phyloP scores from a whole-genome alignment of 2,113 vertebrate species.

The Dromaius novaehollandiae region DNA sequence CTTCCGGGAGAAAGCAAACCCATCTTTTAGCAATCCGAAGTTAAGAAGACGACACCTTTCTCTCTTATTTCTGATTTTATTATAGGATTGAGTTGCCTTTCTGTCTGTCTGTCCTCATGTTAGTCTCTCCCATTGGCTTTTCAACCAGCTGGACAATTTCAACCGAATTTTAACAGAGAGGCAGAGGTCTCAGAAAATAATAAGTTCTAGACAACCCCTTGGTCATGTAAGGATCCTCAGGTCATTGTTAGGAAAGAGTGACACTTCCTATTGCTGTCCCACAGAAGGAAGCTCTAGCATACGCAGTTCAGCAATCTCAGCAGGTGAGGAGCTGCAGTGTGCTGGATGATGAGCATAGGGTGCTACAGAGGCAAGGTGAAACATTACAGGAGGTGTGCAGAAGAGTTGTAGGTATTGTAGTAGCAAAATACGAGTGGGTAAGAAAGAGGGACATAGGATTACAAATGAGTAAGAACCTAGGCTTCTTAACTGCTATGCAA shows the following conservation, averaged over 20 bases:
- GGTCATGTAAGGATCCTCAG: neutral
- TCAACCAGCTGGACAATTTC: neutral
- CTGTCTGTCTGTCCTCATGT: neutral
- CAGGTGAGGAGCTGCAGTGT: rapidly evolving
- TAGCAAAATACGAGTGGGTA: neutral
- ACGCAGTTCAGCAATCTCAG: neutral
- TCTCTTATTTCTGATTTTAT: neutral
- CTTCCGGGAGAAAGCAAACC: neutral
- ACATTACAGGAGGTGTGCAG: neutral
- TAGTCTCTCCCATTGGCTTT: neutral
- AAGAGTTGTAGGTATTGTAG: rapidly evolving
- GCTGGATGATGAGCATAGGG: neutral
- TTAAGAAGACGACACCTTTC: neutral
- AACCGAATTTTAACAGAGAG: neutral
- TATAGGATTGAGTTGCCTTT: neutral
- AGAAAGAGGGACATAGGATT: neutral
- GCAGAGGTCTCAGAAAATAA: neutral
- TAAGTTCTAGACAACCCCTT: neutral
- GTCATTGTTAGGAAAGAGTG: neutral
- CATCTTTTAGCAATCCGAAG: neutral
- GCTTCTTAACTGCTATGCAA: neutral
- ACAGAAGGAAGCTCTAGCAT: neutral
- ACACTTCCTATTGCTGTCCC: neutral
- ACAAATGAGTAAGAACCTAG: neutral
- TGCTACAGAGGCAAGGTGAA: neutral